Conservation (phyloP, 2,888 invertebrate genomes). For the Hermaeophaga mercurialis region DNA sequence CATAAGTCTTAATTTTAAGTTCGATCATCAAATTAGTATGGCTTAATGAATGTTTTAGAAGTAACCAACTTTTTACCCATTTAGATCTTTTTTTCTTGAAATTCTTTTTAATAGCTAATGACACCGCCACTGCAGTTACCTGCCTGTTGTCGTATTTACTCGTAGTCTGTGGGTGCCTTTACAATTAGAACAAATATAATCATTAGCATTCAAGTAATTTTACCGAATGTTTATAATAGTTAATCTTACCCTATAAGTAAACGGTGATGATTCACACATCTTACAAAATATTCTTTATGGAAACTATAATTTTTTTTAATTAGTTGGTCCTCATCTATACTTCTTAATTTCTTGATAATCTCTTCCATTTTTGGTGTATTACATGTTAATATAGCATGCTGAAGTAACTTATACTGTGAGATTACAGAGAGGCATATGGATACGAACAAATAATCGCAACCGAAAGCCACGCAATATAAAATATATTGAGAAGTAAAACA, state of each 20-base stretch:
- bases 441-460: constrained; percentile 8
- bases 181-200: too few species aligned
- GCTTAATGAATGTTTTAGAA: too few species aligned
- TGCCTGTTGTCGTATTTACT: too few species aligned
- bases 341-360: constrained; percentile 3
- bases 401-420: constrained; percentile 15
- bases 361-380: constrained; percentile 1
- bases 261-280: constrained; percentile 11
- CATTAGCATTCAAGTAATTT: too few species aligned
- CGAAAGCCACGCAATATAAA: neutral
- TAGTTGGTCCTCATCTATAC: neutral
- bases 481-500: neutral
- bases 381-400: constrained; percentile 3
- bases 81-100: too few species aligned
- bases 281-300: constrained; percentile 10
- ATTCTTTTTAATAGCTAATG: too few species aligned
- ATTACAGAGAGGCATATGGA: constrained; percentile 1
- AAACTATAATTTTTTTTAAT: neutral
- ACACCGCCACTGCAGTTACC: too few species aligned
- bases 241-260: constrained; percentile 14
- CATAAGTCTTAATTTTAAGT: too few species aligned
- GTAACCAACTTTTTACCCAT: too few species aligned
- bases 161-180: too few species aligned
- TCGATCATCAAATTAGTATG: too few species aligned
- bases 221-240: too few species aligned